A percentile compares a stretch with the other conserved stretches of the same genome.
Evolutionary conservation across 2,888 invertebrate genomes (phyloP).

Genomic region (Hesperia comma): DNA sequence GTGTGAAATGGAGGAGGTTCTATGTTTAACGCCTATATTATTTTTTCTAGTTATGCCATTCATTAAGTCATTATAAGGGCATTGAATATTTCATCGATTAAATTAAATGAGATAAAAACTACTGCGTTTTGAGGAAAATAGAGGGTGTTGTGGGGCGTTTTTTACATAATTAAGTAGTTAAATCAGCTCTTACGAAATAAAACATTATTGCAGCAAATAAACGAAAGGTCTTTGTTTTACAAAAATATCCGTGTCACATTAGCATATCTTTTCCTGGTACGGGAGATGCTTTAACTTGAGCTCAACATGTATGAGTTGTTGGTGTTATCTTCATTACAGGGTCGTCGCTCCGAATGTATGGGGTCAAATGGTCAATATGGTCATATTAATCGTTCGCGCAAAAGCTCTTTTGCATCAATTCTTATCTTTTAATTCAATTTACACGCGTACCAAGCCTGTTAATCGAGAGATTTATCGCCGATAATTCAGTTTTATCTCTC

Average conservation of each 20-base stretch:
- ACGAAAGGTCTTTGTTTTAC: constrained; percentile 41
- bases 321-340: constrained; percentile 60
- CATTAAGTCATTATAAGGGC: too few species aligned
- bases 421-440: constrained; percentile 80
- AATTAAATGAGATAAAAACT: too few species aligned
- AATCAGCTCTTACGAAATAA: too few species aligned
- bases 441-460: constrained; percentile 65
- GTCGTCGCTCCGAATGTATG: constrained; percentile 51
- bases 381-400: constrained; percentile 62
- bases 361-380: constrained; percentile 62
- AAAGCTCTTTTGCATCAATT: constrained; percentile 59
- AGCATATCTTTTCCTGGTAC: constrained; percentile 42
- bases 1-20: too few species aligned
- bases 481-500: constrained; percentile 65
- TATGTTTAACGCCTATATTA: too few species aligned
- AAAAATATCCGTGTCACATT: constrained; percentile 45
- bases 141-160: too few species aligned
- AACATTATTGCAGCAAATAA: too few species aligned
- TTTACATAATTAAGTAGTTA: too few species aligned
- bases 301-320: constrained; percentile 53
- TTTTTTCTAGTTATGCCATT: too few species aligned
- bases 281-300: constrained; percentile 51
- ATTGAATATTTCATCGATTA: too few species aligned
- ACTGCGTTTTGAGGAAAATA: too few species aligned
- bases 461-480: constrained; percentile 67